Evolutionary conservation across 2,888 invertebrate genomes (phyloP).

Genomic region (Lordiphosa andalusiaca): DNA sequence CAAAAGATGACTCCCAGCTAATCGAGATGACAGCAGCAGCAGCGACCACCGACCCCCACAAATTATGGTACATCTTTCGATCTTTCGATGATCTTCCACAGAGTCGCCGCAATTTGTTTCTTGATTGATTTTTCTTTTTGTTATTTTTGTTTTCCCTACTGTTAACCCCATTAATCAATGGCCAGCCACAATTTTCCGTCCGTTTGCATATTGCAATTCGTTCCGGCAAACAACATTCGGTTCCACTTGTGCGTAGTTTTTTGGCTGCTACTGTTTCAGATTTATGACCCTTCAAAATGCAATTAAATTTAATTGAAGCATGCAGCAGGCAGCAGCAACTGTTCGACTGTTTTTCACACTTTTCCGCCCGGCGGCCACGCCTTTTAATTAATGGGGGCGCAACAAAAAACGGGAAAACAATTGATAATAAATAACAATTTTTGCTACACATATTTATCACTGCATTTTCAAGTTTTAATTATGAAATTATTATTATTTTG

Average conservation of each 20-base stretch:
- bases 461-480: conserved; percentile 25
- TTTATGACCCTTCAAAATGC: conserved; percentile 77
- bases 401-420: too few species aligned
- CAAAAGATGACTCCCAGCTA: conserved; percentile 48
- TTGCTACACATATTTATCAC: conserved; percentile 44
- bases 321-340: conserved; percentile 44
- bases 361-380: too few species aligned
- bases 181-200: conserved; percentile 27
- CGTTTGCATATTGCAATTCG: conserved; percentile 66
- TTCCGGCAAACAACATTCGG: conserved; percentile 1
- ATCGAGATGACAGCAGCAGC: conserved; percentile 27
- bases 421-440: too few species aligned
- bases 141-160: conserved; percentile 4
- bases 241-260: conserved; percentile 39
- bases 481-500: neutral
- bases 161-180: conserved; percentile 62
- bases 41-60: conserved; percentile 4
- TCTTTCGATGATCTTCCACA: conserved; percentile 5
- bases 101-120: conserved; percentile 47
- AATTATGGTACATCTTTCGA: conserved; percentile 32
- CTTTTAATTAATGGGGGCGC: too few species aligned
- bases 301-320: conserved; percentile 78
- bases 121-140: conserved; percentile 53
- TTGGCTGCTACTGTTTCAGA: conserved; percentile 56
- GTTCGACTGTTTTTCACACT: conserved; percentile 60